Conservation (phyloP, 2,888 invertebrate species). For the Steinernema scapterisci region DNA sequence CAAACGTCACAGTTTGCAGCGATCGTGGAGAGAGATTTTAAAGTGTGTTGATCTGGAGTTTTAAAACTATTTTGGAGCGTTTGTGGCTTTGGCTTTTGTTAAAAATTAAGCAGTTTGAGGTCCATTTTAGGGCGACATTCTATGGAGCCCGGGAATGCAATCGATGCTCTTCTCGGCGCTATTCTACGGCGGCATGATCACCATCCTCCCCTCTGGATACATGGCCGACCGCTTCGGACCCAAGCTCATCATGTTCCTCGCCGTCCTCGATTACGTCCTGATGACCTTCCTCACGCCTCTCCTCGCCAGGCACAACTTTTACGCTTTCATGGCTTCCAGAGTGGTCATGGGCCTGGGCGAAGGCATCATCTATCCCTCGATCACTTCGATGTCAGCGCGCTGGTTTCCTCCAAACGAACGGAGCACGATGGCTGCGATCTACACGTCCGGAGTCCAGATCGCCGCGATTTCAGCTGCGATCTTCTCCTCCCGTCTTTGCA, state of each 20-base stretch:
- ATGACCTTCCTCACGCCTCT: constrained; percentile 46
- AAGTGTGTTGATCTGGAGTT: no score
- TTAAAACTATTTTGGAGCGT: no score
- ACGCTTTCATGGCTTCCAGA: constrained; percentile 45
- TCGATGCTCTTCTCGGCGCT: constrained; percentile 38
- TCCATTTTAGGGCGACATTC: constrained; percentile 34
- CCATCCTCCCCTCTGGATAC: constrained; percentile 40
- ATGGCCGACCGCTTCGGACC: constrained; percentile 40
- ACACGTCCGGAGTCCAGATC: constrained; percentile 30
- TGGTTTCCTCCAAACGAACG: constrained; percentile 33
- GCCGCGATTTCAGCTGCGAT: constrained; percentile 1
- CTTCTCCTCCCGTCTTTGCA: constrained; percentile 23
- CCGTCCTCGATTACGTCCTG: constrained; percentile 39
- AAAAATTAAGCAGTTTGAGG: no score
- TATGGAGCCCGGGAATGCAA: constrained; percentile 38
- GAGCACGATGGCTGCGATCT: constrained; percentile 26
- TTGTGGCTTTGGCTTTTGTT: no score
- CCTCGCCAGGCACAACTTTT: constrained; percentile 48
- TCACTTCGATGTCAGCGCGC: constrained; percentile 39
- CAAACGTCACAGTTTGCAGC: no score
- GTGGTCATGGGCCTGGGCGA: constrained; percentile 54
- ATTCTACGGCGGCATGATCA: constrained; percentile 39
- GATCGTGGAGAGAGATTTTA: no score
- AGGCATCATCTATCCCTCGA: constrained; percentile 42
- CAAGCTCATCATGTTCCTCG: constrained; percentile 33